A percentile compares a stretch with the other conserved stretches of the same genome.
Conservation (phyloP, 2,888 invertebrate genomes). For the Archips xylosteana region DNA sequence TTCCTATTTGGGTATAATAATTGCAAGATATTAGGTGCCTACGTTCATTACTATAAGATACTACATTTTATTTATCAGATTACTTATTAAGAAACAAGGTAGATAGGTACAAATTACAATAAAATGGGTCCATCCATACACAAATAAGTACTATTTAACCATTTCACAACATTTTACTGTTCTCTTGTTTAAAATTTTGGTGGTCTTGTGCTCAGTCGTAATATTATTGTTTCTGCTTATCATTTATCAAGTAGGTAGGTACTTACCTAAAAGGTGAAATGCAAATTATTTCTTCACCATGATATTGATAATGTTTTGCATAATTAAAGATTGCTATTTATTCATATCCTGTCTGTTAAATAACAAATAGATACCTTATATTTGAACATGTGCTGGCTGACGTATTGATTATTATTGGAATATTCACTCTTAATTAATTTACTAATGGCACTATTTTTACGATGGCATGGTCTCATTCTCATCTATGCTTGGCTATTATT, state of each 20-base stretch:
- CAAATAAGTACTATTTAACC: not conserved
- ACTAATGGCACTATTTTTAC: slow-evolving; percentile 59
- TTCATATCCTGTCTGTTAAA: slow-evolving; percentile 8
- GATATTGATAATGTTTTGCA: slow-evolving; percentile 3
- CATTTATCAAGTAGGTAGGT: no score
- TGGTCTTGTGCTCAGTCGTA: slow-evolving; percentile 11
- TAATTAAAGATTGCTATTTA: not conserved
- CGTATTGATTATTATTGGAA: slow-evolving; percentile 7
- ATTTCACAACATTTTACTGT: not conserved
- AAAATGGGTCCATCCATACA: not conserved
- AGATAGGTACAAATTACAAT: not conserved
- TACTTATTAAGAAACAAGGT: not conserved
- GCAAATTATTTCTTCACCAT: slow-evolving; percentile 25
- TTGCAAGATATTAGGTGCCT: not conserved
- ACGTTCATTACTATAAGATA: not conserved
- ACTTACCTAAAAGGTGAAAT: slow-evolving; percentile 25
- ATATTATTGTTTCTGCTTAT: not conserved
- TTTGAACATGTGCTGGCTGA: slow-evolving; percentile 12
- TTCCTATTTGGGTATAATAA: not conserved
- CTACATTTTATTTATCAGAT: slow-evolving; percentile 1
- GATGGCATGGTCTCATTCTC: slow-evolving; percentile 49
- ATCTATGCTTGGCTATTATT: not conserved
- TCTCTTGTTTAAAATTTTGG: not conserved
- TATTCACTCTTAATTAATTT: slow-evolving; percentile 15
- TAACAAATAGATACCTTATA: slow-evolving; percentile 1